A percentile compares a stretch with the other conserved stretches of the same genome.
phyloP scores from a whole-genome alignment of 2,113 vertebrate species.

The Vombatus ursinus region DNA sequence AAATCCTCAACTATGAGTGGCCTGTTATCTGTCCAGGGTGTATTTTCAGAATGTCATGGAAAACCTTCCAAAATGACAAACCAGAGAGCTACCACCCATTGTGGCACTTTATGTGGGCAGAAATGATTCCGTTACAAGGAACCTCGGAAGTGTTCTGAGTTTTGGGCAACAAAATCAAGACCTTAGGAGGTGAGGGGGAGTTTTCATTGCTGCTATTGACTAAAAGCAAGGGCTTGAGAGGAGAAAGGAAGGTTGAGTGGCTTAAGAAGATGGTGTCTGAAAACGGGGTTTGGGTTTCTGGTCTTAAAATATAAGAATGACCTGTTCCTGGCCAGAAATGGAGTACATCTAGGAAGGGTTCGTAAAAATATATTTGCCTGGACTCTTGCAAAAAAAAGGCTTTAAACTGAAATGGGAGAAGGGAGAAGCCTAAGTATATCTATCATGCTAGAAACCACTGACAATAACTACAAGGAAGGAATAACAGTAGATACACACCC shows the following conservation, averaged over 20 bases:
- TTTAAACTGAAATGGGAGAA: neutral
- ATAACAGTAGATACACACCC: neutral
- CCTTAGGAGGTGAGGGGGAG: neutral
- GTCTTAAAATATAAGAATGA: neutral
- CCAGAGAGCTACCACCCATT: no score
- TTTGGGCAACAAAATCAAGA: neutral
- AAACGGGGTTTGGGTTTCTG: neutral
- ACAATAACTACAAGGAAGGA: neutral
- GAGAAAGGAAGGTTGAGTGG: neutral
- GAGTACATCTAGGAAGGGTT: neutral
- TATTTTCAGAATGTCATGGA: no score
- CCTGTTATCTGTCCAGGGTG: no score
- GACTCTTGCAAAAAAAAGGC: neutral
- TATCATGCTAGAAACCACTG: neutral
- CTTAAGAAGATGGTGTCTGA: neutral
- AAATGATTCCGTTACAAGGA: no score
- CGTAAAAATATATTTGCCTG: neutral
- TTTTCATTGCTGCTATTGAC: neutral
- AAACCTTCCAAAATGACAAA: no score
- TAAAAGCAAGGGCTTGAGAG: neutral
- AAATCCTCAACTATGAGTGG: no score
- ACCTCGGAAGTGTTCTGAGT: neutral
- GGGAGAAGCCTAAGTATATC: no score
- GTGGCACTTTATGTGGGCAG: no score
- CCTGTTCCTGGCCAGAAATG: neutral